These are phyloP conservation scores for Polyodon spathula DNA, from an alignment of 2,113 vertebrate species.

Conservation along the genomic window DNA sequence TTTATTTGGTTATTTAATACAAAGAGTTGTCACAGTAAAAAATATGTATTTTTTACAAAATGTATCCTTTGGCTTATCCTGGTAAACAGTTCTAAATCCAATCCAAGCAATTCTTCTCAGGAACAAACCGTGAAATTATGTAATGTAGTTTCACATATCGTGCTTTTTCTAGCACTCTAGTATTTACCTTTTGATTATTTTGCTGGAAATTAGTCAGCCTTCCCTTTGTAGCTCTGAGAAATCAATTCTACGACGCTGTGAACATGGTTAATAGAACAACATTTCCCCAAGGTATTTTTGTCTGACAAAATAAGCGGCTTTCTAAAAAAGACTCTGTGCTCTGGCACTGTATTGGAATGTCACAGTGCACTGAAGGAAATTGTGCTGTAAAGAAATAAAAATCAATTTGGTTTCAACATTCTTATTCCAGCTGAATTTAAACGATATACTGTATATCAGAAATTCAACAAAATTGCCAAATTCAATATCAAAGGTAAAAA, in stretches of 20 bases:
- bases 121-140: neutral
- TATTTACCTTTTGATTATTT: slow-evolving; percentile 3
- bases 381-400: too few species aligned
- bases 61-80: neutral
- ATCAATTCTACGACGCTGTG: neutral
- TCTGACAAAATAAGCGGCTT: neutral
- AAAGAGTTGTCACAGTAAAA: neutral
- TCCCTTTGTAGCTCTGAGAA: neutral
- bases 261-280: neutral
- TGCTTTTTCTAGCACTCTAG: neutral
- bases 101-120: neutral
- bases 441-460: too few species aligned
- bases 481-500: too few species aligned
- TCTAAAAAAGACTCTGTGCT: neutral
- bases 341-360: neutral
- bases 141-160: neutral
- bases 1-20: neutral
- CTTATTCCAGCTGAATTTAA: too few species aligned
- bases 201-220: neutral
- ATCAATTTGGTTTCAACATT: too few species aligned
- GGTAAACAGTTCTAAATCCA: neutral
- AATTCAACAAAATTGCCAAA: too few species aligned
- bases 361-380: neutral
- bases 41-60: neutral
- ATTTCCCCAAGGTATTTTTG: neutral